Evolutionary conservation across 1,140 invertebrate species (phyloP).

Genomic region (Laodelphax striatellus): DNA sequence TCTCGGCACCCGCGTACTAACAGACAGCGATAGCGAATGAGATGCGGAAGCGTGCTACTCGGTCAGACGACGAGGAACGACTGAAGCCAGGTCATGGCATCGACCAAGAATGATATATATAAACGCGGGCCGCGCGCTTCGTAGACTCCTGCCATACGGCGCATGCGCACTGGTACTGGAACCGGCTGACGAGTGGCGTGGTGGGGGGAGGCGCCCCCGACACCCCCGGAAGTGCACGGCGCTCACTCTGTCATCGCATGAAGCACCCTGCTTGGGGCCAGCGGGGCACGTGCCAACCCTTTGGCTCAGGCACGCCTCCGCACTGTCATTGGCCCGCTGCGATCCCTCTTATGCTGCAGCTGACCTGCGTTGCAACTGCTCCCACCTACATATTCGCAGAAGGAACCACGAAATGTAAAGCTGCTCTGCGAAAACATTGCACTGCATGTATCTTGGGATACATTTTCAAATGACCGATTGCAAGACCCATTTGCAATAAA

Average conservation of each 20-base stretch:
- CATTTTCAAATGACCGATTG: too few relatives aligned
- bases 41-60: background rate
- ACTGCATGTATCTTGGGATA: too few relatives aligned
- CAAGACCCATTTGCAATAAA: too few relatives aligned
- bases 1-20: too few relatives aligned
- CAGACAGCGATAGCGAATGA: too few relatives aligned
- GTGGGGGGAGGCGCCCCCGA: background rate
- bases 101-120: conserved; percentile 1
- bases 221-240: conserved; percentile 1
- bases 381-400: too few relatives aligned
- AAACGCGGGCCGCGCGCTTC: background rate
- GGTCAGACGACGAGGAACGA: background rate
- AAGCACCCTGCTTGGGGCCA: background rate
- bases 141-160: background rate
- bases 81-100: conserved; percentile 1
- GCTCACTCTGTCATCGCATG: background rate
- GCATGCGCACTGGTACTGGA: background rate
- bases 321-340: too few relatives aligned
- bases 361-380: too few relatives aligned
- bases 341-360: too few relatives aligned
- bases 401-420: too few relatives aligned
- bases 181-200: background rate
- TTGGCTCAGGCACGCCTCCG: too few relatives aligned
- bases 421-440: too few relatives aligned
- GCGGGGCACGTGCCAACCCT: background rate